Base-by-base conservation (phyloP, 2,888 invertebrate genomes). In the Archips xylosteana region DNA sequence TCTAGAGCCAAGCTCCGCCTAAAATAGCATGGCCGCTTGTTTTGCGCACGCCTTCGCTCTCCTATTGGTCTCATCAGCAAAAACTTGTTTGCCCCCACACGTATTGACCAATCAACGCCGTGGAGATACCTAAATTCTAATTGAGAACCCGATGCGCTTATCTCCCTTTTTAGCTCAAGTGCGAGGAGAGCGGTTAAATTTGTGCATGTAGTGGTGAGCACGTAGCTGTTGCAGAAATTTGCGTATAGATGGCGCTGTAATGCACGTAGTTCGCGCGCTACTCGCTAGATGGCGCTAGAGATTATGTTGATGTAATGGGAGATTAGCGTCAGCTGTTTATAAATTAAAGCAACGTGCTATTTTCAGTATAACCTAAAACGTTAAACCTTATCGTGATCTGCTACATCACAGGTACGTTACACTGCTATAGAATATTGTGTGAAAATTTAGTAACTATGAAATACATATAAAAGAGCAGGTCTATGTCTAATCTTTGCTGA, bases 1-100 rank as follows among this genome's bases (percentile, higher is more conserved):
- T 85, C 90, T 90, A 84, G 81, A 77, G 73, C 76, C 79, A 83
- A 83, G 85, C 93, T 81, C 91, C 94, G 89, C 94, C 94, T 93
- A 85, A 91, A 93, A 83, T 86, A 91, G 88, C 84, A 94, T 94
- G 94, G 94, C 94, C 89, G 94, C 84, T 86, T 81, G 79, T 81
- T 85, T 82, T 75, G 80, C 83, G 78, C 82, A 85, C 85, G 84
- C 85, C 87, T 84, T 85, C 85, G 66, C 73, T 69, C 78, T 81
- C 78, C 82, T 80, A 93, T 94, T 94, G 94, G 94, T 84, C 84
- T 85, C 85, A 87, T 83, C 82, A 78, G 79, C 82, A 85, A 83
- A 85, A 87, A 87, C 86, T 83, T 83, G 84, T 88, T 87, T 85
- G 80, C 83, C 81, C 83, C 83, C 84, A 83, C 80, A 77, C 77